Evolutionary conservation across 2,797 vertebrate species (phyloP).

Genomic region (Macroramphosus scolopax): DNA sequence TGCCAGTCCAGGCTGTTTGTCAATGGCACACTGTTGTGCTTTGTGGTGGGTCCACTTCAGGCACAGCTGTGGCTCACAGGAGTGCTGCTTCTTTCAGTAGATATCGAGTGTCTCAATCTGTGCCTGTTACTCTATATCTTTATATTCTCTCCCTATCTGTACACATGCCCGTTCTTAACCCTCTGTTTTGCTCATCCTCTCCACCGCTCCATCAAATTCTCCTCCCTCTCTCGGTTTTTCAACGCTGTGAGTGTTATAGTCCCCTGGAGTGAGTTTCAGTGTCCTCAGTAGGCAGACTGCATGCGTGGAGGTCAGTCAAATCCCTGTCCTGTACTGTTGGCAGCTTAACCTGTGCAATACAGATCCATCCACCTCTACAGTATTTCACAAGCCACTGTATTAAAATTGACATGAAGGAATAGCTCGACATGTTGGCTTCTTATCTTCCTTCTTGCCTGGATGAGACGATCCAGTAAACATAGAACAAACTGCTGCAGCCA

Average conservation of each 20-base stretch:
- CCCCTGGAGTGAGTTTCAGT: constrained; percentile 27
- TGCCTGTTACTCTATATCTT: constrained; percentile 34
- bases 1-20: constrained; percentile 48
- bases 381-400: constrained; percentile 8
- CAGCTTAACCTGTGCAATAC: constrained; percentile 36
- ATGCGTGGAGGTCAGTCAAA: constrained; percentile 14
- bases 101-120: constrained; percentile 49
- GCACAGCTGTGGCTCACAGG: constrained; percentile 52
- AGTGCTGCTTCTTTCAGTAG: constrained; percentile 47
- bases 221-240: neutral
- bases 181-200: neutral
- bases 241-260: constrained; percentile 14
- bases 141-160: constrained; percentile 19
- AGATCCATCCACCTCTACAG: constrained; percentile 13
- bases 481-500: neutral
- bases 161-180: constrained; percentile 15
- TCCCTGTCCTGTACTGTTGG: constrained; percentile 28
- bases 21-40: constrained; percentile 48
- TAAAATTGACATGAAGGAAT: neutral
- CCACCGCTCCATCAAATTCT: neutral
- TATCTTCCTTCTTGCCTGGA: too few relatives aligned
- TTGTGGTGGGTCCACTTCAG: constrained; percentile 45
- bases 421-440: too few relatives aligned
- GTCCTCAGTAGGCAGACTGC: constrained; percentile 11
- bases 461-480: too few relatives aligned